phyloP scores from a whole-genome alignment of 1,140 invertebrate species.

The Pseudomyrmex gracilis region DNA sequence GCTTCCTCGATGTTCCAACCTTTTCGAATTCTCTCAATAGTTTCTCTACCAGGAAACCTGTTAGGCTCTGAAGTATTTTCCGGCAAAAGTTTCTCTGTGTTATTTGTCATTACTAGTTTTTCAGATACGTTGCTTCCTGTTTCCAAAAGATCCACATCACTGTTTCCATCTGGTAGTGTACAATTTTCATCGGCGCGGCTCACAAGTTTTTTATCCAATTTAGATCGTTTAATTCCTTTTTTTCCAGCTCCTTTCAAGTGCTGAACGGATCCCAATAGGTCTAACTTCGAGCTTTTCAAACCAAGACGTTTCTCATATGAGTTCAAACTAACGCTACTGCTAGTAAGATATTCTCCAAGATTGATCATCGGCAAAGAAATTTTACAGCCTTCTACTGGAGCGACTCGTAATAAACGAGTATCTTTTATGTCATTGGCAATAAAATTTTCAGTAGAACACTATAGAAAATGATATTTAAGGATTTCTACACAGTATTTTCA shows the following conservation, averaged over 20 bases:
- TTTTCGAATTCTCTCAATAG: conserved; percentile 87
- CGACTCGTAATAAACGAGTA: conserved; percentile 82
- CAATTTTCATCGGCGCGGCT: conserved; percentile 74
- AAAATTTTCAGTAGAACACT: conserved; percentile 72
- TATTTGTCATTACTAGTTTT: conserved; percentile 66
- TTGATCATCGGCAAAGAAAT: conserved; percentile 90
- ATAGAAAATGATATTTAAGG: conserved; percentile 53
- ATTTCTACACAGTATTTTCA: conserved; percentile 23
- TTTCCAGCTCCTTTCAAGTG: conserved; percentile 82
- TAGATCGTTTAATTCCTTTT: conserved; percentile 82
- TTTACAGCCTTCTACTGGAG: conserved; percentile 86
- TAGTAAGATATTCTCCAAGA: conserved; percentile 90
- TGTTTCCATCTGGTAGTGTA: conserved; percentile 78
- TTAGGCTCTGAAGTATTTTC: conserved; percentile 72
- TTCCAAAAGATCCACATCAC: conserved; percentile 81
- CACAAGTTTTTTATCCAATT: conserved; percentile 79
- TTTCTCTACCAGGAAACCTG: conserved; percentile 84
- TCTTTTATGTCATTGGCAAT: conserved; percentile 67
- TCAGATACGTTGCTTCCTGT: conserved; percentile 72
- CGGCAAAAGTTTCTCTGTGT: conserved; percentile 72
- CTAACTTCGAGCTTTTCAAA: conserved; percentile 83
- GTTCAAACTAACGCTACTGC: conserved; percentile 90
- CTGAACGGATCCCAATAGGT: conserved; percentile 82
- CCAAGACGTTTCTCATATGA: conserved; percentile 90
- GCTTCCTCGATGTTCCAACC: conserved; percentile 93